Base-by-base conservation (phyloP, 2,888 invertebrate species). In the Adineta ricciae region DNA sequence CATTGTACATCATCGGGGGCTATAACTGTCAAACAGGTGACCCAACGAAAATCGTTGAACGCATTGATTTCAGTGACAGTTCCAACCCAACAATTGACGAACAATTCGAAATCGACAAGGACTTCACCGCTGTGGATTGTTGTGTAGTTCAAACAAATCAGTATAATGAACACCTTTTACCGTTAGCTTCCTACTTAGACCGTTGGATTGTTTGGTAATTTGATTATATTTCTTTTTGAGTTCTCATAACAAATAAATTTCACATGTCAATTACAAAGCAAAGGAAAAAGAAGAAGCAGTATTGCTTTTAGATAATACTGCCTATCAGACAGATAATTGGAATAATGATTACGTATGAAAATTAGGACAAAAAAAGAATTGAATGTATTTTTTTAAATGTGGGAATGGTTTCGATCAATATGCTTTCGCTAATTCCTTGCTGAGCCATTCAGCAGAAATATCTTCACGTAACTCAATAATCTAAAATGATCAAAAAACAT, bases 111-210 rank as follows among this genome's bases (percentile, higher is more conserved):
- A 38, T 73, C 2, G 73, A 73, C 9, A 73, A 73, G 24, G 24
- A 73, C 24, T 38, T 73, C 7, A 24, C 21, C 7, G 21, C 73
- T 19, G 73, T 73, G 19, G 73, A 73, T 38, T 73, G 73, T 38
- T 73, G 73, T 73, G 38, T 73, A 21, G 73, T 73, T 21, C 73
- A 73, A 73, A 73, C 73, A 38, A 73, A 38, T 27, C 27, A 73
- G 38, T 73, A 21, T 73, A 73, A 73, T 73, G 38, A 73, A 36
- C 36, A 38, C 38, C 38, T 73, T 38, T 73, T 73, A 73, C 73
- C 73, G 21, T 73, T 73, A 73, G 73, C 73, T 21, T 36, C 36
- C 9, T 73, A 73, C 38, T 38, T 73, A 73, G 19, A 73, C 38
- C 36, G 27, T 38, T 73, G 73, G 73, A 38, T 73, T 4, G 24